Conservation (phyloP, 2,797 vertebrate species). For the Remorina albescens region DNA sequence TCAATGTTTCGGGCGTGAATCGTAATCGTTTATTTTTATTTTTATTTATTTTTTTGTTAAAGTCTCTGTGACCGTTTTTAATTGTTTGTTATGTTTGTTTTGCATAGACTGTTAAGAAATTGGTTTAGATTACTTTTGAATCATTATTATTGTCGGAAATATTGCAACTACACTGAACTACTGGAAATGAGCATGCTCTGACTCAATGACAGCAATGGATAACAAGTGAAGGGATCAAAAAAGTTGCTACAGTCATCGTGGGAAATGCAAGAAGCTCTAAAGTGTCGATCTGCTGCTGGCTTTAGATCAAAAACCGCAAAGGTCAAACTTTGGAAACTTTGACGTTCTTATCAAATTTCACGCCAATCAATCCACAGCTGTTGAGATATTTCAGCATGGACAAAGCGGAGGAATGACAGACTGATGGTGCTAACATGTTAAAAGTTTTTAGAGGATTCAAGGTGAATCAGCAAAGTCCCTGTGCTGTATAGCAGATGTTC, state of each 20-base stretch:
- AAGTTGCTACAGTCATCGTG: neutral
- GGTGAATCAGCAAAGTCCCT: conserved; percentile 18
- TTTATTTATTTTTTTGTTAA: neutral
- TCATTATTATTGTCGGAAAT: too few species aligned
- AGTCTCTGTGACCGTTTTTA: neutral
- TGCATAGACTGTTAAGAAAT: too few species aligned
- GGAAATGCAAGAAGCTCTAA: neutral
- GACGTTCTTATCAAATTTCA: neutral
- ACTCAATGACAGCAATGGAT: too few species aligned
- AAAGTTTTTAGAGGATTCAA: conserved; percentile 1
- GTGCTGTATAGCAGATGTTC: conserved; percentile 27
- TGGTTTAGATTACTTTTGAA: too few species aligned
- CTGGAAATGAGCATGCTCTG: too few species aligned
- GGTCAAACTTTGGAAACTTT: neutral
- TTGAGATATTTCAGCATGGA: neutral
- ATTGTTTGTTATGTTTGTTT: neutral
- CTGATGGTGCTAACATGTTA: neutral
- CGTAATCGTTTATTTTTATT: neutral
- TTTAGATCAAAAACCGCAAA: neutral
- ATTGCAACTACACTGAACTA: too few species aligned
- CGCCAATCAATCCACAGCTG: neutral
- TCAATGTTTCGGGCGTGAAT: conserved; percentile 39
- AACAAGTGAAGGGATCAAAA: neutral
- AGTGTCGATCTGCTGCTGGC: neutral
- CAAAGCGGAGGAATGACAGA: neutral